Evolutionary conservation across 92 coral and sea anemone species (phyloP).

Genomic region (Parazoanthus atlanticus): DNA sequence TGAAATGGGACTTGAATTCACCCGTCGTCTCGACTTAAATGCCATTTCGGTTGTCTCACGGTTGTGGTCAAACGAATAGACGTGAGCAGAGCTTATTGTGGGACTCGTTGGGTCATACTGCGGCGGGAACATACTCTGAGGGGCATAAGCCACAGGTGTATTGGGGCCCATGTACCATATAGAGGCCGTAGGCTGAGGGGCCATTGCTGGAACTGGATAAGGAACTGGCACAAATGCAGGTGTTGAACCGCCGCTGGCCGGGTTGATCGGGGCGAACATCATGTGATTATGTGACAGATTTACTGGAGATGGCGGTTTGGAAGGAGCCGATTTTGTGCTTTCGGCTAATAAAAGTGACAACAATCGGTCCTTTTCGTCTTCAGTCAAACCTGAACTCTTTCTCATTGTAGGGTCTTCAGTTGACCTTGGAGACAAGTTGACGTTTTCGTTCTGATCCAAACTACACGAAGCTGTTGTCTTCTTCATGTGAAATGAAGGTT

Average conservation of each 20-base stretch:
- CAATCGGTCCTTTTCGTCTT: slow-evolving; percentile 58
- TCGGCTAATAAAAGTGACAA: slow-evolving; percentile 56
- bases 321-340: slow-evolving; percentile 9
- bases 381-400: slow-evolving; percentile 45
- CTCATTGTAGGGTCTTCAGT: background rate
- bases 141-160: slow-evolving; percentile 71
- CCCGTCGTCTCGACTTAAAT: background rate
- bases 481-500: background rate
- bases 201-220: slow-evolving; percentile 64
- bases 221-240: slow-evolving; percentile 79
- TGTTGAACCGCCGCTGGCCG: slow-evolving; percentile 62
- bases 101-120: slow-evolving; percentile 50
- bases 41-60: slow-evolving; percentile 32
- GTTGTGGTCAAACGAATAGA: slow-evolving; percentile 37
- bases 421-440: background rate
- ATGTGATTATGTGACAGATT: slow-evolving; percentile 48
- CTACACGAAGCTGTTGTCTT: background rate
- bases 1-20: background rate
- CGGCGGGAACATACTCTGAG: slow-evolving; percentile 55
- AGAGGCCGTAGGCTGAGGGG: slow-evolving; percentile 63
- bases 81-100: slow-evolving; percentile 12
- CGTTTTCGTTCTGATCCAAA: slow-evolving; percentile 15
- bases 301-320: slow-evolving; percentile 70
- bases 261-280: slow-evolving; percentile 78
- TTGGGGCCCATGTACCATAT: slow-evolving; percentile 85